Evolutionary conservation across 2,113 vertebrate species (phyloP).

Genomic region (Tetrao urogallus): DNA sequence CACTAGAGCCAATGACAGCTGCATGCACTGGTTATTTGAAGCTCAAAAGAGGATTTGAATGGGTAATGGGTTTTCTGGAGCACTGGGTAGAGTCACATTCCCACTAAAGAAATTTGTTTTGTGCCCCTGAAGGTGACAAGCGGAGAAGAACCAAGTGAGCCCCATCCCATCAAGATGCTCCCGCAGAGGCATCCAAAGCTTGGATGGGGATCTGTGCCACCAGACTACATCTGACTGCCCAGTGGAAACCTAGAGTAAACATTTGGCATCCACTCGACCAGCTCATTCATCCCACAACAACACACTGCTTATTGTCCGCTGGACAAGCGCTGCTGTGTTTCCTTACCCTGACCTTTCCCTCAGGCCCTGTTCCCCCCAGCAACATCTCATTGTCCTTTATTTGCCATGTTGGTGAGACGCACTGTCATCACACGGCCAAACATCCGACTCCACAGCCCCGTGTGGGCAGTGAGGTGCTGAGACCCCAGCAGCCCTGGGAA

Average conservation of each 20-base stretch:
- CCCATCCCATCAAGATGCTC: fast-evolving
- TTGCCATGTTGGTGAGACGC: neutral
- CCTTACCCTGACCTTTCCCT: constrained; percentile 56
- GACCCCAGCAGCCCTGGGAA: neutral
- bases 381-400: neutral
- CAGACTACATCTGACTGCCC: fast-evolving
- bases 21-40: neutral
- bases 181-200: fast-evolving
- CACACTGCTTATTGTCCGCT: constrained; percentile 68
- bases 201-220: fast-evolving
- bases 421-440: fast-evolving
- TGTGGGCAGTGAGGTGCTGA: neutral
- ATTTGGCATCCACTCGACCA: constrained; percentile 63
- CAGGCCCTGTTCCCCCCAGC: neutral
- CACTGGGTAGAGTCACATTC: fast-evolving
- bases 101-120: fast-evolving
- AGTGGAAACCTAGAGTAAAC: constrained; percentile 69
- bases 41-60: neutral
- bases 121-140: neutral
- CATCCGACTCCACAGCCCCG: neutral
- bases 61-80: fast-evolving
- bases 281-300: constrained; percentile 50
- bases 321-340: constrained; percentile 68
- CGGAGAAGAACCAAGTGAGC: neutral
- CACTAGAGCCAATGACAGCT: neutral